Evolutionary conservation across 2,113 vertebrate genomes (phyloP).

Genomic region (Poeciliopsis turrubarensis): DNA sequence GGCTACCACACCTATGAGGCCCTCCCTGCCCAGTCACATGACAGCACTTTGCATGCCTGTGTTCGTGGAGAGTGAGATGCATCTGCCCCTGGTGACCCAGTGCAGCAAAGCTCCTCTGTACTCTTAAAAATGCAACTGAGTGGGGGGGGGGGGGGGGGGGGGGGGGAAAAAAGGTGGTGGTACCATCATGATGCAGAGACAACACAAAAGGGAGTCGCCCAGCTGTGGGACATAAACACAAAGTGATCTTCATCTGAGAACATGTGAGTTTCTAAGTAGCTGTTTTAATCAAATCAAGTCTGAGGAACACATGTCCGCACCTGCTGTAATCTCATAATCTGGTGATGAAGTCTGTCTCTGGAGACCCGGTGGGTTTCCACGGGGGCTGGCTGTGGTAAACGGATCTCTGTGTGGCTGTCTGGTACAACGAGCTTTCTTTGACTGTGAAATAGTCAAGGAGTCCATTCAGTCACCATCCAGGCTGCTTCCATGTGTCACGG

Average conservation of each 20-base stretch:
- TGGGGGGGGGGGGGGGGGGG: background rate
- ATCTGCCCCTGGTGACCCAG: constrained; percentile 3
- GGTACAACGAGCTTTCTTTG: constrained; percentile 34
- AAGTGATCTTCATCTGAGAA: constrained; percentile 36
- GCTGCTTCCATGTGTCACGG: constrained; percentile 17
- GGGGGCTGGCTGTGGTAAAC: constrained; percentile 41
- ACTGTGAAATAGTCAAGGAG: constrained; percentile 42
- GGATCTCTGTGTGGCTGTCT: constrained; percentile 40
- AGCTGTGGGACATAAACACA: background rate
- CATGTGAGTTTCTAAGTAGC: constrained; percentile 28
- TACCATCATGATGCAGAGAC: background rate
- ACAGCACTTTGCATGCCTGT: constrained; percentile 63
- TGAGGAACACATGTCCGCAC: constrained; percentile 52
- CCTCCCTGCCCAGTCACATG: constrained; percentile 72
- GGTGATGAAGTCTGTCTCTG: constrained; percentile 51
- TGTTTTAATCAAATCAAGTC: constrained; percentile 64
- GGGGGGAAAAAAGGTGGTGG: background rate
- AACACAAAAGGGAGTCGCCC: no score
- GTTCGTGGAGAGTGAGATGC: constrained; percentile 7
- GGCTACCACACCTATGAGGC: constrained; percentile 63
- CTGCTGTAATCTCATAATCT: constrained; percentile 67
- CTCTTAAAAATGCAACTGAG: background rate
- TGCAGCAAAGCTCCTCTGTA: background rate
- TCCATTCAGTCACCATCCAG: constrained; percentile 28
- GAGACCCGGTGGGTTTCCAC: constrained; percentile 26